phyloP scores from a whole-genome alignment of 2,888 invertebrate species.

The Cosmia pyralina region DNA sequence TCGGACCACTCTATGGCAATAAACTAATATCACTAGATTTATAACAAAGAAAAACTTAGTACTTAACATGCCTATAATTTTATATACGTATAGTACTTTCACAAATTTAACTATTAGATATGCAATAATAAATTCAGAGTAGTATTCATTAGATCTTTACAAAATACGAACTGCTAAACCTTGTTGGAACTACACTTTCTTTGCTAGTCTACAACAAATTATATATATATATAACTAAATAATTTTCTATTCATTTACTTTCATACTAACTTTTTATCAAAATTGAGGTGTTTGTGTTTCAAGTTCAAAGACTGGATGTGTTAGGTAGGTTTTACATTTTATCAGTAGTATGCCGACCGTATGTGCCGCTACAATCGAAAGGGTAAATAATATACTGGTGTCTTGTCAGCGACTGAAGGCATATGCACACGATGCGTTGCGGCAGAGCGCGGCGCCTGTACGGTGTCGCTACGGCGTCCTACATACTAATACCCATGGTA shows the following conservation, averaged over 20 bases:
- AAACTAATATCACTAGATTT: conserved; percentile 69
- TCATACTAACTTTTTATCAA: conserved; percentile 17
- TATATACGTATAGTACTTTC: conserved; percentile 51
- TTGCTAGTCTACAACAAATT: conserved; percentile 14
- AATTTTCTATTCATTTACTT: conserved; percentile 9
- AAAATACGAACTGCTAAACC: conserved; percentile 14
- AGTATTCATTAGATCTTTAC: conserved; percentile 35
- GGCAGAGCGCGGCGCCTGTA: no score
- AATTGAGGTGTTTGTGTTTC: conserved; percentile 43
- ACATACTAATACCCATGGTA: no score
- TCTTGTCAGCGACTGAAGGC: no score
- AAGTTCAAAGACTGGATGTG: conserved; percentile 71
- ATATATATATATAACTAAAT: conserved; percentile 9
- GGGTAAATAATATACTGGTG: background rate
- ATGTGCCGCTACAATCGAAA: conserved; percentile 39
- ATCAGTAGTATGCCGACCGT: conserved; percentile 32
- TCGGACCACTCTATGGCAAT: conserved; percentile 72
- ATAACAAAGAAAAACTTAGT: conserved; percentile 50
- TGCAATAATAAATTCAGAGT: conserved; percentile 30
- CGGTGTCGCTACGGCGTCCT: no score
- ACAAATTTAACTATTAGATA: conserved; percentile 39
- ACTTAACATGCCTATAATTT: conserved; percentile 55
- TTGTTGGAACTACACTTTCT: conserved; percentile 1
- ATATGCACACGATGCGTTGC: no score
- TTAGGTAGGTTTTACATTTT: conserved; percentile 69